Percentiles rank a stretch among this genome's conserved stretches.
Conservation (phyloP, 2,888 invertebrate species). For the Heteromurus nitidus region DNA sequence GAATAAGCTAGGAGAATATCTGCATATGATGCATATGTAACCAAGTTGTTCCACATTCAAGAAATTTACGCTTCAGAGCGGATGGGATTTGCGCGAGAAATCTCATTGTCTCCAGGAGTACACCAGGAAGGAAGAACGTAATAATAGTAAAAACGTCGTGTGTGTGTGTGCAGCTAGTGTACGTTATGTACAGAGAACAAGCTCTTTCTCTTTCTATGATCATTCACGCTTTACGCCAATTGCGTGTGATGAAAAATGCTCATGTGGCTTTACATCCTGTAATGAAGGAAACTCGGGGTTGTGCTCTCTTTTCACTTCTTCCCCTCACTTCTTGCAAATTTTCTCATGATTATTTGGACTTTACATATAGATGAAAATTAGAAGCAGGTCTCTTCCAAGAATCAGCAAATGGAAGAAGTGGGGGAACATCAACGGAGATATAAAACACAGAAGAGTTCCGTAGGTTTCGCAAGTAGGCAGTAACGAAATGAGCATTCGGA, state of each 20-base stretch:
- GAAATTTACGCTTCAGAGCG: slow-evolving; percentile 34
- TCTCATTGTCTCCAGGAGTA: slow-evolving; percentile 43
- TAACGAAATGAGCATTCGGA: no score
- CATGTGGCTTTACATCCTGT: neutral
- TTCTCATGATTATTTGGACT: slow-evolving; percentile 25
- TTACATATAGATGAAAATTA: slow-evolving; percentile 48
- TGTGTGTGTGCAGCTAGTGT: neutral
- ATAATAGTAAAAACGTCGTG: slow-evolving; percentile 7
- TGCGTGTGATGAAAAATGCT: slow-evolving; percentile 34
- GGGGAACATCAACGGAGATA: no score
- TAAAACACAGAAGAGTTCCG: no score
- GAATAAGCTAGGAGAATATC: neutral
- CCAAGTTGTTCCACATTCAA: slow-evolving; percentile 15
- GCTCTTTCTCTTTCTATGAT: neutral
- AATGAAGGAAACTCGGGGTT: neutral
- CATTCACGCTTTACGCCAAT: slow-evolving; percentile 14
- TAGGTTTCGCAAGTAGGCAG: no score
- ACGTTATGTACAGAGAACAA: neutral
- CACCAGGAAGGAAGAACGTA: slow-evolving; percentile 1
- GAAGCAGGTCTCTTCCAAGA: neutral
- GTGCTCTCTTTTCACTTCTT: neutral
- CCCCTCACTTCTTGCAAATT: no score
- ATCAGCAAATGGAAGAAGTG: no score
- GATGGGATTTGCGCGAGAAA: slow-evolving; percentile 49
- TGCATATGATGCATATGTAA: slow-evolving; percentile 16